These are phyloP conservation scores for Alviniconcha strummeri DNA, from an alignment of 2,888 invertebrate genomes.

Conservation along the genomic window DNA sequence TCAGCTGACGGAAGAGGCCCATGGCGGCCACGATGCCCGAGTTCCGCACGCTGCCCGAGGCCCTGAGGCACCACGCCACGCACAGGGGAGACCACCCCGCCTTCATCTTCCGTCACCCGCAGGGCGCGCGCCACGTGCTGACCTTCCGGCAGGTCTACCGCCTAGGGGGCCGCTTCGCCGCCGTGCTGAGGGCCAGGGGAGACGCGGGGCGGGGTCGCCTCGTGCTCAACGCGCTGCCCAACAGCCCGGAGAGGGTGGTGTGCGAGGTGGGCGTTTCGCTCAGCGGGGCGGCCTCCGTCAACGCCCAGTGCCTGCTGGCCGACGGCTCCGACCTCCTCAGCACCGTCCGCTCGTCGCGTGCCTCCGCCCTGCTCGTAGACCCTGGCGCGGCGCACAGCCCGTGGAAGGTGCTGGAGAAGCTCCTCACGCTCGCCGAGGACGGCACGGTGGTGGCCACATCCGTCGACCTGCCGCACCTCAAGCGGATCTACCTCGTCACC, in stretches of 20 bases:
- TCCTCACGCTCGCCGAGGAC: neutral
- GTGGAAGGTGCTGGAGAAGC: conserved; percentile 14
- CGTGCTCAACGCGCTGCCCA: conserved; percentile 22
- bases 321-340: conserved; percentile 32
- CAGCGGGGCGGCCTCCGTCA: conserved; percentile 18
- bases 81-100: neutral
- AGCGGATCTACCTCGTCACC: neutral
- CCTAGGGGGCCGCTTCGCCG: conserved; percentile 3
- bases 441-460: neutral
- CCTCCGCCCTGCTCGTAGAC: neutral
- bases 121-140: conserved; percentile 17
- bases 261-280: neutral
- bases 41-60: conserved; percentile 6
- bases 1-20: too few species aligned
- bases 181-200: neutral
- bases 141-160: neutral
- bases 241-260: conserved; percentile 23
- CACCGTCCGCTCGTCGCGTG: conserved; percentile 2
- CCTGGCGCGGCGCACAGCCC: conserved; percentile 16
- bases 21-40: neutral
- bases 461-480: neutral
- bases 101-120: conserved; percentile 18
- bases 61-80: neutral
- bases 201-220: neutral
- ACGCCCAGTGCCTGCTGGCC: conserved; percentile 24